phyloP scores from a whole-genome alignment of 2,797 vertebrate genomes.

The Muscicapa striata region DNA sequence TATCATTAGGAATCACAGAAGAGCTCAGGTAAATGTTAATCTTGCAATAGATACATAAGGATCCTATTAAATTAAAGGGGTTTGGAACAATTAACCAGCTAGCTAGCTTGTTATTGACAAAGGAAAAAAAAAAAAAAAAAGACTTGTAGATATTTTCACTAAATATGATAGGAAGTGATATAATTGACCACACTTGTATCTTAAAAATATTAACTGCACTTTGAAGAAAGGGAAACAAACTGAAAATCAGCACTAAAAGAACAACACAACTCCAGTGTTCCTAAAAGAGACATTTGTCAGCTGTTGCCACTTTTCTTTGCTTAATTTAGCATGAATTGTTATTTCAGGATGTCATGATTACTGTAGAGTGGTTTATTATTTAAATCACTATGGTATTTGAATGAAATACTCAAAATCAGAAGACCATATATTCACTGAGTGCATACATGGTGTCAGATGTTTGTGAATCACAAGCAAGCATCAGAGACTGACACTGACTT shows the following conservation, averaged over 20 bases:
- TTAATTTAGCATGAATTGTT: conserved; percentile 62
- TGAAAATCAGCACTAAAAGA: neutral
- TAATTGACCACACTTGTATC: neutral
- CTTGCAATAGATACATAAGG: neutral
- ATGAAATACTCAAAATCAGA: conserved; percentile 38
- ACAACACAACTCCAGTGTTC: neutral
- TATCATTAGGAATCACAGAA: neutral
- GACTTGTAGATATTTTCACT: neutral
- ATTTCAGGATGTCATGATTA: conserved; percentile 65
- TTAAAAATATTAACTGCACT: neutral
- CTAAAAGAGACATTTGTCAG: conserved; percentile 61
- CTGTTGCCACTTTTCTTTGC: conserved; percentile 56
- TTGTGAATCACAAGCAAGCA: conserved; percentile 23
- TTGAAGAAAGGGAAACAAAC: neutral
- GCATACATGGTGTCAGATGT: neutral
- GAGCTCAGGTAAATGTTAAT: neutral
- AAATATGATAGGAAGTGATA: neutral
- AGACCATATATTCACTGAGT: neutral
- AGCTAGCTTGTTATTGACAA: neutral
- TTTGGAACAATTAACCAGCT: neutral
- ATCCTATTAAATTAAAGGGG: neutral
- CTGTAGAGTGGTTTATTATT: conserved; percentile 58
- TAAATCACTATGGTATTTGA: conserved; percentile 31
- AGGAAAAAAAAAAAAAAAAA: neutral
- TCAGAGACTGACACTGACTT: neutral